Evolutionary conservation across 1,140 invertebrate species (phyloP).

Genomic region (Rhagoletis pomonella): DNA sequence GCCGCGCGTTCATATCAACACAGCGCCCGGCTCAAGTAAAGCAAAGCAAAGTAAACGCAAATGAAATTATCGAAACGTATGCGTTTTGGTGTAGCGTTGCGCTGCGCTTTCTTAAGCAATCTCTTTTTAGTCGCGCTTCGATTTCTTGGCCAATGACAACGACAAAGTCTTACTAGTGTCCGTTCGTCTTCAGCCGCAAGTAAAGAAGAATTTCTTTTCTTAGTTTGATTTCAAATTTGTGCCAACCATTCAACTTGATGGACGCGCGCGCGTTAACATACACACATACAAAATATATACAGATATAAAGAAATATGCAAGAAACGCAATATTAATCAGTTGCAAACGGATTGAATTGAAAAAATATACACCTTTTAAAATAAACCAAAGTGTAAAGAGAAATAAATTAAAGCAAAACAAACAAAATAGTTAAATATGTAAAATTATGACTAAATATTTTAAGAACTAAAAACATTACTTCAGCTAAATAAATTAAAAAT

Average conservation of each 20-base stretch:
- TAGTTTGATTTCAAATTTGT: conserved; percentile 25
- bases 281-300: neutral
- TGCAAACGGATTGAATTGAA: too few relatives aligned
- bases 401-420: too few relatives aligned
- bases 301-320: too few relatives aligned
- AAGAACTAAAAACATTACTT: too few relatives aligned
- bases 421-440: too few relatives aligned
- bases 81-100: neutral
- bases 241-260: conserved; percentile 20
- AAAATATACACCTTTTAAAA: too few relatives aligned
- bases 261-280: conserved; percentile 15
- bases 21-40: neutral
- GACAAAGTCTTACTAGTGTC: conserved; percentile 1
- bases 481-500: too few relatives aligned
- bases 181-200: conserved; percentile 28
- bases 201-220: conserved; percentile 18
- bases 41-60: neutral
- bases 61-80: neutral
- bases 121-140: conserved; percentile 15
- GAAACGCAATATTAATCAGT: too few relatives aligned
- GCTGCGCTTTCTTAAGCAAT: neutral
- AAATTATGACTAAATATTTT: too few relatives aligned
- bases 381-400: too few relatives aligned
- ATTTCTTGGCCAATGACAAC: conserved; percentile 17
- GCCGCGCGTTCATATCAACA: neutral